phyloP scores from a whole-genome alignment of 2,888 invertebrate genomes.

The Trisateles emortualis region DNA sequence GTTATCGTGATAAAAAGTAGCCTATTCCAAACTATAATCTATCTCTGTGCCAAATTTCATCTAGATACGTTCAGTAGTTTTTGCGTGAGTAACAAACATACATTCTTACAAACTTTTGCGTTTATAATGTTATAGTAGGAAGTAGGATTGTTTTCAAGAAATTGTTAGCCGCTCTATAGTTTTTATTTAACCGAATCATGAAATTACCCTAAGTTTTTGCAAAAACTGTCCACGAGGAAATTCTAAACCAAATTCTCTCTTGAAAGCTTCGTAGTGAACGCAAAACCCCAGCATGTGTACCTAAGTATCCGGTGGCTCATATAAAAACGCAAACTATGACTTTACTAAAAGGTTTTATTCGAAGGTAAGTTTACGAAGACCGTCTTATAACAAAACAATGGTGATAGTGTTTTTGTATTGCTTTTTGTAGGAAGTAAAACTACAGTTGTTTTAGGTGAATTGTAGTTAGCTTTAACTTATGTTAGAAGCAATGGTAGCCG shows the following conservation, averaged over 20 bases:
- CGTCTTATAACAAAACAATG: slow-evolving; percentile 5
- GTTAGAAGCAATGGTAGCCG: too few relatives aligned
- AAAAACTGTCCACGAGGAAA: background rate
- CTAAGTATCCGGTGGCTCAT: background rate
- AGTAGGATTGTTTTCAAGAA: background rate
- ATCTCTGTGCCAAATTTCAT: too few relatives aligned
- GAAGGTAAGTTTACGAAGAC: slow-evolving; percentile 1
- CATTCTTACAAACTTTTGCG: too few relatives aligned
- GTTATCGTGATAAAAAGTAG: too few relatives aligned
- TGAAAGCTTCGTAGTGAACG: background rate
- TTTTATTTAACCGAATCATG: too few relatives aligned
- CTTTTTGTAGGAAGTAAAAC: slow-evolving; percentile 7
- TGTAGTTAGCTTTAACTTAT: too few relatives aligned
- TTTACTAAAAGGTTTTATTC: background rate
- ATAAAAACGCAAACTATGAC: slow-evolving; percentile 4
- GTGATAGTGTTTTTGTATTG: slow-evolving; percentile 3
- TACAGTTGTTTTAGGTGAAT: too few relatives aligned
- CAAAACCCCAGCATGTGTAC: background rate
- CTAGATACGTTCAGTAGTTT: too few relatives aligned
- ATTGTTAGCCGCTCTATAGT: background rate
- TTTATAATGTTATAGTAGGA: too few relatives aligned
- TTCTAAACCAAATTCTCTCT: background rate
- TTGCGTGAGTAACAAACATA: too few relatives aligned
- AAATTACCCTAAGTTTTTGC: background rate
- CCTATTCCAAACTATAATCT: too few relatives aligned